These are phyloP conservation scores for Myioborus melanocephalus DNA, from an alignment of 2,797 vertebrate genomes.

Conservation along the genomic window DNA sequence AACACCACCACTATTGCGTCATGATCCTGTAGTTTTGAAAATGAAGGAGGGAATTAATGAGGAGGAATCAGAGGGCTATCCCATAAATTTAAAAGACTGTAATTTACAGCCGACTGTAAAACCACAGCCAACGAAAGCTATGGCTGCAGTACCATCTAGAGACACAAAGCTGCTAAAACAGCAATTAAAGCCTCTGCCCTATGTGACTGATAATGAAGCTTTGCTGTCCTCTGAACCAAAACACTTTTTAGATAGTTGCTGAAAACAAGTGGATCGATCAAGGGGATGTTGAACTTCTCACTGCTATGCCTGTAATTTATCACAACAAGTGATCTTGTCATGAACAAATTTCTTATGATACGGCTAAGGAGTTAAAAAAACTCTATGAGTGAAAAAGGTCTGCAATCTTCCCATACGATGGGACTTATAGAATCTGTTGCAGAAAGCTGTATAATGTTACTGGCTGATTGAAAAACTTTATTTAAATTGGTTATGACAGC, in stretches of 20 bases:
- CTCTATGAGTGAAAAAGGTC: not conserved
- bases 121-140: not conserved
- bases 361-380: not conserved
- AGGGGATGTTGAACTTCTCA: not conserved
- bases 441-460: not conserved
- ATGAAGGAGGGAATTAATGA: not conserved
- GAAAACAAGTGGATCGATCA: not conserved
- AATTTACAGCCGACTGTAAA: not conserved
- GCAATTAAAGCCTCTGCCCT: not conserved
- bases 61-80: not conserved
- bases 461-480: not conserved
- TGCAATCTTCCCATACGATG: fast-evolving
- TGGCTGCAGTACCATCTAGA: not conserved
- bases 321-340: not conserved
- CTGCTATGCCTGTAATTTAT: not conserved
- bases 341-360: not conserved
- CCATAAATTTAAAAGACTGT: not conserved
- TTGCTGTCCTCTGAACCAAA: not conserved
- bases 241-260: not conserved
- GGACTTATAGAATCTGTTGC: not conserved
- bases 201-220: not conserved
- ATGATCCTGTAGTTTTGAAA: not conserved
- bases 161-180: not conserved
- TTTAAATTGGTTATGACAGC: not conserved
- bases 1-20: fast-evolving